phyloP scores from a whole-genome alignment of 2,888 invertebrate genomes.

The Leuctra nigra region DNA sequence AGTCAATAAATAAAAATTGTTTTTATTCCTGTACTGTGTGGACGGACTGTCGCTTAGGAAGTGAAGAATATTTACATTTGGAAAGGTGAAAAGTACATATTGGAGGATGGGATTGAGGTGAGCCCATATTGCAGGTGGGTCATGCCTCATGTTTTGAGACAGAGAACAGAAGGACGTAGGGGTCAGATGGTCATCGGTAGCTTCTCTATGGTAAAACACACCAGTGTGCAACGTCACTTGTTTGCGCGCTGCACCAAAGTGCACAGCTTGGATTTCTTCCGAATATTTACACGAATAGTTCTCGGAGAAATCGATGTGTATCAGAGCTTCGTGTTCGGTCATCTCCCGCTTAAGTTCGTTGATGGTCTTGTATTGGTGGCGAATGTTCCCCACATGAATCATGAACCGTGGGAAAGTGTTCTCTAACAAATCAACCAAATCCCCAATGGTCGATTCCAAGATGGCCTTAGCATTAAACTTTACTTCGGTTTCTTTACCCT shows the following conservation, averaged over 20 bases:
- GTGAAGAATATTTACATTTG: conserved; percentile 32
- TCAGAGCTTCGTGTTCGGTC: conserved; percentile 11
- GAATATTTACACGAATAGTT: conserved; percentile 22
- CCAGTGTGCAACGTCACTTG: conserved; percentile 21
- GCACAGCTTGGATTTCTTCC: conserved; percentile 13
- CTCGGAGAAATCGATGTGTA: conserved; percentile 21
- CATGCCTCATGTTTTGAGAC: conserved; percentile 35
- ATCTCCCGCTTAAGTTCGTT: conserved; percentile 10
- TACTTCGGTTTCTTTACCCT: conserved; percentile 29
- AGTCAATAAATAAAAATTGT: conserved; percentile 35
- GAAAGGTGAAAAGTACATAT: conserved; percentile 17
- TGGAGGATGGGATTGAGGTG: conserved; percentile 36
- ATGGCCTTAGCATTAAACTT: conserved; percentile 39
- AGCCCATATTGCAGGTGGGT: conserved; percentile 38
- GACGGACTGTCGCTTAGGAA: conserved; percentile 38
- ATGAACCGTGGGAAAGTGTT: conserved; percentile 35
- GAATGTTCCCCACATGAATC: conserved; percentile 35
- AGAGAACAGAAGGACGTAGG: conserved; percentile 35
- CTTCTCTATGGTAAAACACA: conserved; percentile 32
- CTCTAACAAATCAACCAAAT: conserved; percentile 38
- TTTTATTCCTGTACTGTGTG: conserved; percentile 37
- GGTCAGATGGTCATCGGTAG: conserved; percentile 30
- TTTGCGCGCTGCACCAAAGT: conserved; percentile 18
- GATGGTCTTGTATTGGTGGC: conserved; percentile 14
- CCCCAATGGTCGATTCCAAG: conserved; percentile 35